These are phyloP conservation scores for Babylonia areolata DNA, from an alignment of 1,140 invertebrate genomes.

Conservation along the genomic window DNA sequence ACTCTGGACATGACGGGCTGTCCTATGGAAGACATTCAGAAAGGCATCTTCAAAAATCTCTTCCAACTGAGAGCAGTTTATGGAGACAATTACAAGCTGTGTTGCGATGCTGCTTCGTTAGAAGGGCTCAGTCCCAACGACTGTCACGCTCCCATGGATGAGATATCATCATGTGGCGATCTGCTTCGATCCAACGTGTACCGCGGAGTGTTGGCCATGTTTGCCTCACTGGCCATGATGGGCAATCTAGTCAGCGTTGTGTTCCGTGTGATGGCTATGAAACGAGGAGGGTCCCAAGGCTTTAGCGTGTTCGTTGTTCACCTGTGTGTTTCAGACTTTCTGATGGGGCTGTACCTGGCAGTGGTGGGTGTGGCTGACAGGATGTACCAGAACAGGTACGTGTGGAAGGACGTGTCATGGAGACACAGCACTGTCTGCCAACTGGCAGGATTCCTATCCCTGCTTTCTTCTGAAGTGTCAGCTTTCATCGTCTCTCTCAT, in stretches of 20 bases:
- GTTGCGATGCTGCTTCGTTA: slow-evolving; percentile 37
- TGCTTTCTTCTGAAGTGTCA: slow-evolving; percentile 59
- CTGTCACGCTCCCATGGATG: slow-evolving; percentile 47
- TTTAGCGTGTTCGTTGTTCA: slow-evolving; percentile 56
- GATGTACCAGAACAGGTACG: slow-evolving; percentile 55
- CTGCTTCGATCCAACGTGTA: slow-evolving; percentile 47
- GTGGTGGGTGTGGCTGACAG: slow-evolving; percentile 62
- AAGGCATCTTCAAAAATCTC: slow-evolving; percentile 29
- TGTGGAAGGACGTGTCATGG: slow-evolving; percentile 57
- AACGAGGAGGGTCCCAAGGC: neutral
- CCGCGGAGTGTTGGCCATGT: slow-evolving; percentile 47
- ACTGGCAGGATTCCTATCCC: slow-evolving; percentile 61
- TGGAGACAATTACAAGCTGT: slow-evolving; percentile 49
- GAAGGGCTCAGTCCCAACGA: slow-evolving; percentile 20
- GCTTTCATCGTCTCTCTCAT: slow-evolving; percentile 60
- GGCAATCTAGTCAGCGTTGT: slow-evolving; percentile 55
- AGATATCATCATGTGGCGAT: slow-evolving; percentile 55
- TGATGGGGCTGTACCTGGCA: slow-evolving; percentile 66
- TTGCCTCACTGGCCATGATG: slow-evolving; percentile 43
- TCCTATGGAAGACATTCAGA: slow-evolving; percentile 26
- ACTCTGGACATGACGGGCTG: slow-evolving; percentile 31
- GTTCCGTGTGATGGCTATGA: slow-evolving; percentile 40
- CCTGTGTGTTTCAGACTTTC: slow-evolving; percentile 61
- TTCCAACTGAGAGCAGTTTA: slow-evolving; percentile 20
- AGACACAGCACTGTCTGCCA: slow-evolving; percentile 54